phyloP scores from a whole-genome alignment of 2,113 vertebrate species.

The Petaurus breviceps region DNA sequence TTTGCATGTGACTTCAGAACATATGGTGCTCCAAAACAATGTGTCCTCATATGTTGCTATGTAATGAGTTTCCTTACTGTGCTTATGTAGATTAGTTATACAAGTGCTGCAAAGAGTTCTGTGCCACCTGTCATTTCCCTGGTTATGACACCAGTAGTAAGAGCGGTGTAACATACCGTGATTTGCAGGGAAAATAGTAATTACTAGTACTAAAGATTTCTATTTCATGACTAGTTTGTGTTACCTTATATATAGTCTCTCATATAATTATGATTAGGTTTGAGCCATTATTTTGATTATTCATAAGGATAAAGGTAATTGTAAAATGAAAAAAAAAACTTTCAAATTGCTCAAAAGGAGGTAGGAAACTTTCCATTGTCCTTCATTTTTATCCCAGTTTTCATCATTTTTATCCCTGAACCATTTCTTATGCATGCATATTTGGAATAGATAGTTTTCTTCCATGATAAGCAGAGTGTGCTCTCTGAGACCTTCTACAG shows the following conservation, averaged over 20 bases:
- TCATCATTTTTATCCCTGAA: not conserved
- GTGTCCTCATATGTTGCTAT: constrained; percentile 69
- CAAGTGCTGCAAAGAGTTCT: constrained; percentile 32
- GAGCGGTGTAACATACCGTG: constrained; percentile 30
- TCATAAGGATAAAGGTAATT: not conserved
- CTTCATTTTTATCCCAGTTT: not conserved
- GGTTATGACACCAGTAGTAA: constrained; percentile 44
- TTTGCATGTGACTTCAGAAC: constrained; percentile 65
- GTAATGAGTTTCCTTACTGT: constrained; percentile 72
- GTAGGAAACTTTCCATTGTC: not conserved
- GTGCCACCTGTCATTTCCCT: constrained; percentile 62
- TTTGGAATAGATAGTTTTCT: not conserved
- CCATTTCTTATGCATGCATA: not conserved
- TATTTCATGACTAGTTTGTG: not conserved
- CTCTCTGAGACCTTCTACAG: not conserved
- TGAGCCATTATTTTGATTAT: not conserved
- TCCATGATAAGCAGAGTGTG: not conserved
- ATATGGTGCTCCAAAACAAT: constrained; percentile 69
- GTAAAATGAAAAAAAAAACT: not conserved
- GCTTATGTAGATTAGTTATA: constrained; percentile 65
- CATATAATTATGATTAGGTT: not conserved
- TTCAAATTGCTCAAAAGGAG: not conserved
- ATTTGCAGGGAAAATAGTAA: constrained; percentile 20
- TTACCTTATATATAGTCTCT: not conserved
- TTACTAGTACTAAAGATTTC: constrained; percentile 16